These are phyloP conservation scores for Centropus unirufus DNA, from an alignment of 2,113 vertebrate genomes.

Conservation along the genomic window DNA sequence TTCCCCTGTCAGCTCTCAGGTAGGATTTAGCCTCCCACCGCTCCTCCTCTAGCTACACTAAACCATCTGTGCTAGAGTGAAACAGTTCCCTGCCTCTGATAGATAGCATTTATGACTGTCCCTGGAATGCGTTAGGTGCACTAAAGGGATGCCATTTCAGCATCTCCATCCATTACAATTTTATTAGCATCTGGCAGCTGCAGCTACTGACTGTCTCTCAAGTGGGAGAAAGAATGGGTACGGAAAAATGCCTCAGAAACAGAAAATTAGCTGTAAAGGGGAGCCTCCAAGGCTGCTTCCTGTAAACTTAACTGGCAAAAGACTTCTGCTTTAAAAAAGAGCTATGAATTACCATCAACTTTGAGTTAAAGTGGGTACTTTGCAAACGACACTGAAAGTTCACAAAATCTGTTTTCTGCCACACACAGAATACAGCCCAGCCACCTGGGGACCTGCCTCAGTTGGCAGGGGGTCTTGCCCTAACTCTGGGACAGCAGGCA, in stretches of 20 bases:
- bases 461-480: neutral
- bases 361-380: neutral
- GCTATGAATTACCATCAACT: neutral
- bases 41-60: neutral
- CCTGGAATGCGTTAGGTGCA: neutral
- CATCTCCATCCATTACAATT: neutral
- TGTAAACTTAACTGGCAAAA: neutral
- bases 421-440: neutral
- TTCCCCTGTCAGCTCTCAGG: neutral
- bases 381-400: neutral
- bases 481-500: neutral
- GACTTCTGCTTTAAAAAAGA: neutral
- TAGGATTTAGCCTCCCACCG: neutral
- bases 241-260: neutral
- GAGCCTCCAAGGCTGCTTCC: neutral
- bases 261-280: neutral
- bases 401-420: neutral
- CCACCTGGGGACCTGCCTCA: rapidly evolving
- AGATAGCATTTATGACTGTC: neutral
- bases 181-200: conserved; percentile 37
- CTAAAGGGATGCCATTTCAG: conserved; percentile 14
- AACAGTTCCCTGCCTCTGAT: neutral
- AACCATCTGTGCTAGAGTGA: conserved; percentile 14
- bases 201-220: neutral
- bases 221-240: neutral